These are phyloP conservation scores for Heliconius charithonia DNA, from an alignment of 2,888 invertebrate species.

Conservation along the genomic window DNA sequence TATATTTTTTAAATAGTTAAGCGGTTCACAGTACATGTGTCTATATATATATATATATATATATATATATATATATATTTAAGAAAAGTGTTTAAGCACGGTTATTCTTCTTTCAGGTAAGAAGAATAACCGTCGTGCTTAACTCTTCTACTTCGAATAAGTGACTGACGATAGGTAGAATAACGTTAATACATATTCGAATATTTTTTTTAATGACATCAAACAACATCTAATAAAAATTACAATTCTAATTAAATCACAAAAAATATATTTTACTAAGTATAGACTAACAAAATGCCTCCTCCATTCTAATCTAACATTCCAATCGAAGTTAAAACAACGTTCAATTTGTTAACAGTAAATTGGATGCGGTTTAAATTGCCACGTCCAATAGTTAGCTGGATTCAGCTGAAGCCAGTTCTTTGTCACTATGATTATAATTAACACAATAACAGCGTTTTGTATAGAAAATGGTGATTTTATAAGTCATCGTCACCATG, in stretches of 20 bases:
- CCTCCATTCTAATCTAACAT: slow-evolving; percentile 27
- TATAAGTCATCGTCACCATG: too few relatives aligned
- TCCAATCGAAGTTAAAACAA: slow-evolving; percentile 44
- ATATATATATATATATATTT: too few relatives aligned
- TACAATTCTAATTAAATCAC: background rate
- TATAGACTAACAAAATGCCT: background rate
- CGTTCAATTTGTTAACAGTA: slow-evolving; percentile 60
- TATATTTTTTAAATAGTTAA: too few relatives aligned
- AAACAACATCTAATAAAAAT: background rate
- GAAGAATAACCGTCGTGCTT: too few relatives aligned
- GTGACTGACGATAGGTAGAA: too few relatives aligned
- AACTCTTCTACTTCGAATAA: too few relatives aligned
- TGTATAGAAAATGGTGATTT: background rate
- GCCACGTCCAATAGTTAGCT: slow-evolving; percentile 50
- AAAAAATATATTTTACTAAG: background rate
- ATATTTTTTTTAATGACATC: too few relatives aligned
- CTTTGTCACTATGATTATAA: slow-evolving; percentile 13
- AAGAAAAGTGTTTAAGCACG: too few relatives aligned
- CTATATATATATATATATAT: too few relatives aligned
- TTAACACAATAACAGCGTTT: background rate
- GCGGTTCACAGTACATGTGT: too few relatives aligned
- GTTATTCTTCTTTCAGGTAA: too few relatives aligned
- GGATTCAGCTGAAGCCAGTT: slow-evolving; percentile 39
- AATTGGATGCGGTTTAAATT: slow-evolving; percentile 62
- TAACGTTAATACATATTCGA: too few relatives aligned